Evolutionary conservation across 1,140 invertebrate genomes (phyloP), one percentile per base, ranked within the genome.

Genomic region (Mizuhopecten yessoensis): DNA sequence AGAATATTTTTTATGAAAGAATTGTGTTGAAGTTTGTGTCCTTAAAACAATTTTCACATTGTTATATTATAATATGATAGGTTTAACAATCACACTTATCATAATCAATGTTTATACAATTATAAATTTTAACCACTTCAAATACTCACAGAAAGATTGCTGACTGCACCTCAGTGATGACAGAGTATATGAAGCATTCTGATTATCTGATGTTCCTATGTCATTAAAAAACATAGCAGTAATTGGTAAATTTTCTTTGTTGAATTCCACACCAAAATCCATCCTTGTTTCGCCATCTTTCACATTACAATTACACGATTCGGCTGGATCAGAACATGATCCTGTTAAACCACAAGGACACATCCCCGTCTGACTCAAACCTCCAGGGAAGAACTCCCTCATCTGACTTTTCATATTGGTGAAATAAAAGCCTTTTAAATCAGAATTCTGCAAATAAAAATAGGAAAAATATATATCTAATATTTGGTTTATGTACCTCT

Each of bases 251-350:
- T 90, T 90, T 17, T 87, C 88, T 87, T 88, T 90, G 34, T 91
- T 86, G 13, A 86, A 90, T 0, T 90, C 89, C 9, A 87, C 20
- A 33, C 92, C 92, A 39, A 93, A 36, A 29, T 93, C 92, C 89
- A 90, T 90, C 86, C 92, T 89, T 13, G 15, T 34, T 10, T 33
- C 39, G 13, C 92, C 92, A n/a, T 93, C 92, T n/a, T 86, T 34
- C 3, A 45, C 87, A 34, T 91, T 89, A 89, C 92, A 93, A 33
- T 93, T 93, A 87, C 92, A 93, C 23, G 36, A 34, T 34, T 87
- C 36, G 13, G 45, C 39, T 34, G 49, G 29, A n/a, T 90, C 89
- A 10, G 33, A 36, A 92, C 91, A 92, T 13, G 34, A 42, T 13
- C 34, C 29, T 20, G 34, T 42, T 33, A 90, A n/a, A 33, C 91